phyloP scores from a whole-genome alignment of 2,797 vertebrate species.

The Clarias laeviceps region DNA sequence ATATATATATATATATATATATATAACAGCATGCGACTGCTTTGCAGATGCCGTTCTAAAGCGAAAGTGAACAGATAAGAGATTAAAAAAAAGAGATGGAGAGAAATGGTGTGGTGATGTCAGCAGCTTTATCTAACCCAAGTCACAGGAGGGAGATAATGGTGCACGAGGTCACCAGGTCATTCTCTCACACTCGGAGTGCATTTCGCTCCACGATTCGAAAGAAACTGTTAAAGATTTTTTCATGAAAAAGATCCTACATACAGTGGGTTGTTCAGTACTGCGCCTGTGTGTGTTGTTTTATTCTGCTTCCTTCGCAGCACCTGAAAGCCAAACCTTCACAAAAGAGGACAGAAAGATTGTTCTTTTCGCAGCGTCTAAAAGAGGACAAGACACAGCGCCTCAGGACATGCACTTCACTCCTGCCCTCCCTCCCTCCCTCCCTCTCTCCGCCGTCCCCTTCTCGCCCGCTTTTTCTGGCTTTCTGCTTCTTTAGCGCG shows the following conservation, averaged over 20 bases:
- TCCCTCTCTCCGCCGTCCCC: slow-evolving; percentile 20
- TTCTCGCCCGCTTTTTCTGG: slow-evolving; percentile 50
- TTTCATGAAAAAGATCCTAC: background rate
- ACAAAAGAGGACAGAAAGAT: slow-evolving; percentile 45
- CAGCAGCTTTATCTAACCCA: slow-evolving; percentile 39
- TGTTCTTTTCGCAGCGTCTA: slow-evolving; percentile 54
- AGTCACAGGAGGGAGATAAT: slow-evolving; percentile 58
- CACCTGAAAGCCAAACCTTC: slow-evolving; percentile 8
- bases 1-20: too few relatives aligned
- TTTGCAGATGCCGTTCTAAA: slow-evolving; percentile 14
- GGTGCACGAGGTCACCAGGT: slow-evolving; percentile 48
- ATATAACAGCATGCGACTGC: slow-evolving; percentile 13
- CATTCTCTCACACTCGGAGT: slow-evolving; percentile 46
- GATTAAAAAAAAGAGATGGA: background rate
- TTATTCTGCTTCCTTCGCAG: background rate
- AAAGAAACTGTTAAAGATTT: slow-evolving; percentile 41
- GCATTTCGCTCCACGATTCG: slow-evolving; percentile 47
- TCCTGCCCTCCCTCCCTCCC: slow-evolving; percentile 50
- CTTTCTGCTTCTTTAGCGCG: slow-evolving; percentile 64
- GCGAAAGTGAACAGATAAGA: slow-evolving; percentile 2
- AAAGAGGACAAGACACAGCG: slow-evolving; percentile 58
- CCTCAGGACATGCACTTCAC: slow-evolving; percentile 55
- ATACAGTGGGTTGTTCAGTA: background rate
- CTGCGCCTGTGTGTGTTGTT: background rate
- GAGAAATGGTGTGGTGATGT: background rate